Conservation (phyloP, 2,888 invertebrate genomes). For the Acanthosepion esculentum region DNA sequence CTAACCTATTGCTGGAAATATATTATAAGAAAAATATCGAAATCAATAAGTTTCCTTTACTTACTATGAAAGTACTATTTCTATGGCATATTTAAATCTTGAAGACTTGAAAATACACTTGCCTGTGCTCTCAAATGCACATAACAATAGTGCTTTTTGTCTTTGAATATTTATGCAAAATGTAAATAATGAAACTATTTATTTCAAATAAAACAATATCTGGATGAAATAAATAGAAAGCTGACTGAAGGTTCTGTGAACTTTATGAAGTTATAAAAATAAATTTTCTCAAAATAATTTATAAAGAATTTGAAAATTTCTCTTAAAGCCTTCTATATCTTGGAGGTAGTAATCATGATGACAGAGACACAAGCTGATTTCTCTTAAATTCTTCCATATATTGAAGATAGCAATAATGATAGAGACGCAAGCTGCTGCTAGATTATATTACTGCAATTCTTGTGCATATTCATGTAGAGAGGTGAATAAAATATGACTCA, state of each 20-base stretch:
- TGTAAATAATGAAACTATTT: too few relatives aligned
- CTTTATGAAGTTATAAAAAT: too few relatives aligned
- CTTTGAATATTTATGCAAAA: background rate
- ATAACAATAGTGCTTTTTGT: background rate
- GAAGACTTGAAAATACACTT: background rate
- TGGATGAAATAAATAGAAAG: background rate
- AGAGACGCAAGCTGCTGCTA: background rate
- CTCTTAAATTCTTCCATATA: background rate
- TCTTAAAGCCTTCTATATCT: background rate
- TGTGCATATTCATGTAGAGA: background rate
- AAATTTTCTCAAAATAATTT: background rate
- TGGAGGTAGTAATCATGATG: background rate
- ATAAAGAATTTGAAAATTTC: background rate
- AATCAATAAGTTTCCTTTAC: background rate
- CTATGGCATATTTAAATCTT: background rate
- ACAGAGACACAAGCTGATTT: background rate
- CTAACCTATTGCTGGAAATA: background rate
- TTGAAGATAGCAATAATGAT: background rate
- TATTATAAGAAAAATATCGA: background rate
- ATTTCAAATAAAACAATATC: background rate
- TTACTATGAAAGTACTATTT: background rate
- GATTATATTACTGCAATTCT: background rate
- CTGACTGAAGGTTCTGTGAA: background rate
- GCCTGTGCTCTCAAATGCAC: background rate
- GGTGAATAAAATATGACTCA: constrained; percentile 18